These are phyloP conservation scores for Pedetes capensis DNA, from an alignment of 2,113 vertebrate species.

Conservation along the genomic window DNA sequence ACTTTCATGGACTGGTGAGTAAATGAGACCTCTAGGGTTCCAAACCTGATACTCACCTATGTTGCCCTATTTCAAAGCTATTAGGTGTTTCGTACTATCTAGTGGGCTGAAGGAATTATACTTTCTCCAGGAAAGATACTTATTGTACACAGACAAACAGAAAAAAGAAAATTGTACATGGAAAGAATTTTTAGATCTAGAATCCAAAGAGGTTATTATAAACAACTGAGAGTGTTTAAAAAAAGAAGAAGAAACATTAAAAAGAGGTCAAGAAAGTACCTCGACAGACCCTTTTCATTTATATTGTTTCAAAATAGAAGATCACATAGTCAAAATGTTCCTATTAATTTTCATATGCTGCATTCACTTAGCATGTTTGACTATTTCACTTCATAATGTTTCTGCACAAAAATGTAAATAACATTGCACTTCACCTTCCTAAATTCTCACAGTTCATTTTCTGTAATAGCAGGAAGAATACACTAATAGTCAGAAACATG, in stretches of 20 bases:
- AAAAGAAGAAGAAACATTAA: constrained; percentile 52
- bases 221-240: constrained; percentile 31
- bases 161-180: constrained; percentile 54
- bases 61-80: background rate
- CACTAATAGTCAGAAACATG: constrained; percentile 64
- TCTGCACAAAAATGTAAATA: constrained; percentile 79
- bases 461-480: constrained; percentile 49
- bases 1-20: background rate
- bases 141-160: constrained; percentile 39
- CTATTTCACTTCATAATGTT: constrained; percentile 72
- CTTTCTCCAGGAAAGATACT: constrained; percentile 43
- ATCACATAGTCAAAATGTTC: constrained; percentile 75
- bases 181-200: constrained; percentile 44
- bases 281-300: constrained; percentile 65
- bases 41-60: background rate
- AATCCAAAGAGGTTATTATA: constrained; percentile 53
- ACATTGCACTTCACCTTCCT: constrained; percentile 66
- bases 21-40: background rate
- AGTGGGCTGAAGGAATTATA: background rate
- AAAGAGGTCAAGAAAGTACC: constrained; percentile 58
- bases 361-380: constrained; percentile 64
- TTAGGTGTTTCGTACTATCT: background rate
- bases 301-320: constrained; percentile 66
- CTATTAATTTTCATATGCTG: constrained; percentile 76
- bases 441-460: constrained; percentile 61